Base-by-base conservation (phyloP, 2,797 vertebrate species). In the Saxicola maurus region DNA sequence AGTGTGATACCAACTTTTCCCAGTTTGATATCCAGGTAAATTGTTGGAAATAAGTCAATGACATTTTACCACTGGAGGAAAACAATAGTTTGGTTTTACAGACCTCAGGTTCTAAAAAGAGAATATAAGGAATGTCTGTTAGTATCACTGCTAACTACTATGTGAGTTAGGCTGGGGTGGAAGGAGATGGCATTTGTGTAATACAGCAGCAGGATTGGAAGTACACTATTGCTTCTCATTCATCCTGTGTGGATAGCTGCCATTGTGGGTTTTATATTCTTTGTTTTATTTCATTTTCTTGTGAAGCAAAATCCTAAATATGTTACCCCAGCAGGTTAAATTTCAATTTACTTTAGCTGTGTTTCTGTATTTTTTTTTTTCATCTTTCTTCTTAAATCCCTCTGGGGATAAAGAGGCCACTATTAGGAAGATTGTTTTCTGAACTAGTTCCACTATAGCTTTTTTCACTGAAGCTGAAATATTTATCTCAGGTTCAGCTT, bases 341-440 rank as follows among this genome's bases (percentile, higher is more conserved):
- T 87, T 93, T 91, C 91, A 62, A 48, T 95, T 91, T 91, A 66
- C n/a, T 87, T 86, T 48, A 60, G 37, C 49, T 40, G 31, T 30
- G 27, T 73, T 91, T 86, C 62, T 64, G 10, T 78, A 67, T 49
- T 90, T 88, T 42, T 31, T 65, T 86, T 78, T 86, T 81, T 85
- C 30, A 31, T 80, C 49, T 84, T 83, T 69, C 37, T 78, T 92
- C 64, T 37, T 87, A 86, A 94, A 83, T 86, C 60, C 60, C 60
- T 83, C 30, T 40, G 38, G 73, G 52, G 23, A 61, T 86, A 64
- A 45, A 89, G 53, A 89, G n/a, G 21, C 45, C 31, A 8, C 37
- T 75, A 12, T 81, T 87, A 89, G 77, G 52, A 88, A 75, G 84
- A 21, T 37, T 65, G 61, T 43, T 86, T 65, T 21, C 76, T 87